phyloP scores from a whole-genome alignment of 1,140 invertebrate species.

The Philotrypesis tridentata region DNA sequence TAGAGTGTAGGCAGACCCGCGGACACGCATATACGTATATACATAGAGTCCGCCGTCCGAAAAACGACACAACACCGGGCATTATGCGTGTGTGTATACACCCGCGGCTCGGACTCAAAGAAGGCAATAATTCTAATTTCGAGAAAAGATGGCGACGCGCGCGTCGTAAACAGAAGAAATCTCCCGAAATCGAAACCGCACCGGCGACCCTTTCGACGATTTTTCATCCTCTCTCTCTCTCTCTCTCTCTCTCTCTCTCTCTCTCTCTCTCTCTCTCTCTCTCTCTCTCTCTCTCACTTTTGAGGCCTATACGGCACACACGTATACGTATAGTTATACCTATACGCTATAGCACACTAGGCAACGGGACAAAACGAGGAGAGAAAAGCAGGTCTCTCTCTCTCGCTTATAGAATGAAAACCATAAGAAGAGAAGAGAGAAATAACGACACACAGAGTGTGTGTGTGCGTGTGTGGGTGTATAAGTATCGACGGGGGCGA shows the following conservation, averaged over 20 bases:
- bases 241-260: no score
- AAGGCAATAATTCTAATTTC: slow-evolving; percentile 33
- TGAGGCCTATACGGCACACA: no score
- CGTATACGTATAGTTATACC: no score
- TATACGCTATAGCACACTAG: no score
- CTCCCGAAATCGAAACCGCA: slow-evolving; percentile 12
- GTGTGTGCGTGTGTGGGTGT: not conserved
- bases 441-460: not conserved
- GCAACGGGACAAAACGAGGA: not conserved
- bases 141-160: slow-evolving; percentile 12
- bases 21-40: no score
- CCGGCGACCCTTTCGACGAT: slow-evolving; percentile 15
- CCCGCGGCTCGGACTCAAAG: slow-evolving; percentile 13
- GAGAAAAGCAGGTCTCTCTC: not conserved
- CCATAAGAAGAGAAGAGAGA: slow-evolving; percentile 11
- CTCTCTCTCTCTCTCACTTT: no score
- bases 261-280: no score
- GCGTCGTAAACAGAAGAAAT: not conserved
- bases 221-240: slow-evolving; percentile 11
- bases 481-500: not conserved
- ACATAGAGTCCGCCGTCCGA: not conserved
- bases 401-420: not conserved
- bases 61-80: slow-evolving; percentile 18
- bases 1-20: no score
- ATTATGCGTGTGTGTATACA: not conserved